phyloP scores from a whole-genome alignment of 2,113 vertebrate species.

The Nothoprocta pentlandii region DNA sequence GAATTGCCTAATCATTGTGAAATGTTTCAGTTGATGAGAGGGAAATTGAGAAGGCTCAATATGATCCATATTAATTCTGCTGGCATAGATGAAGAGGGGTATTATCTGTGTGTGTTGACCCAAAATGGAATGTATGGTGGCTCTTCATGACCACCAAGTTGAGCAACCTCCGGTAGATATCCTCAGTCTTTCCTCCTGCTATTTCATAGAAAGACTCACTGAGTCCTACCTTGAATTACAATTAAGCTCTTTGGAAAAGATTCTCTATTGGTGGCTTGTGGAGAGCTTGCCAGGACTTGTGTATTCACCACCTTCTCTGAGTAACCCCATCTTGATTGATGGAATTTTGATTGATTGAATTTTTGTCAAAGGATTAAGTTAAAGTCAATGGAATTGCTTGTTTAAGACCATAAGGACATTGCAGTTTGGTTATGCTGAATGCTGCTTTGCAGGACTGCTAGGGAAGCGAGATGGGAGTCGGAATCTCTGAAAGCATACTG shows the following conservation, averaged over 20 bases:
- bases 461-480: not conserved
- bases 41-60: not conserved
- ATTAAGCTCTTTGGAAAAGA: not conserved
- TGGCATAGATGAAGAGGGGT: not conserved
- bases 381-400: not conserved
- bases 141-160: not conserved
- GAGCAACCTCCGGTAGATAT: not conserved
- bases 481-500: not conserved
- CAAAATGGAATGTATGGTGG: accelerated
- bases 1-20: not conserved
- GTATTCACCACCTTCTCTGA: not conserved
- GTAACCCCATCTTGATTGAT: not conserved
- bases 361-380: not conserved
- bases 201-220: accelerated
- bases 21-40: not conserved
- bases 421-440: not conserved
- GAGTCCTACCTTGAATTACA: not conserved
- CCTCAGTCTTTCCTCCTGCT: not conserved
- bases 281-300: not conserved
- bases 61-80: not conserved
- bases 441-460: not conserved
- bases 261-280: not conserved
- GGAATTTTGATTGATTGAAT: not conserved
- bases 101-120: not conserved
- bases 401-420: not conserved